Percentiles rank a stretch among this genome's conserved stretches.
phyloP scores from a whole-genome alignment of 2,888 invertebrate genomes.

The Corythucha ciliata region DNA sequence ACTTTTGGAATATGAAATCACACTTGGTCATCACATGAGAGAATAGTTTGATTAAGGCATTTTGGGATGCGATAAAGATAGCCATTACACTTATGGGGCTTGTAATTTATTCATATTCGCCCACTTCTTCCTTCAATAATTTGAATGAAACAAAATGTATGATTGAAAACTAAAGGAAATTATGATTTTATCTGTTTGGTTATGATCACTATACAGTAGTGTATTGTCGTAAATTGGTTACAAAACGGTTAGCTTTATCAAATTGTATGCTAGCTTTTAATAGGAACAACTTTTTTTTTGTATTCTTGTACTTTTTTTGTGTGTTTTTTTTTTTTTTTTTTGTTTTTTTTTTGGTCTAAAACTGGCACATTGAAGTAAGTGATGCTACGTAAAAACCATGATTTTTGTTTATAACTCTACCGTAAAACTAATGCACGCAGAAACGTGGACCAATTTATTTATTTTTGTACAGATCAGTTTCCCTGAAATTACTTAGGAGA shows the following conservation, averaged over 20 bases:
- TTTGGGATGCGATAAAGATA: too few species aligned
- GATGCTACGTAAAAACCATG: slow-evolving; percentile 16
- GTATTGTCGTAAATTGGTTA: slow-evolving; percentile 20
- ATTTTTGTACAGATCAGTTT: slow-evolving; percentile 26
- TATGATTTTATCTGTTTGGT: not conserved
- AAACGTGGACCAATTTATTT: slow-evolving; percentile 26
- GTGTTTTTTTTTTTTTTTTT: too few species aligned
- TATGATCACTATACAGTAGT: slow-evolving; percentile 5
- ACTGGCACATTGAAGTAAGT: slow-evolving; percentile 14
- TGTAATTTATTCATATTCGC: too few species aligned
- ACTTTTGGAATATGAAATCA: slow-evolving; percentile 25
- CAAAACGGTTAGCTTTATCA: slow-evolving; percentile 12
- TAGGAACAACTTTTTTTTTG: slow-evolving; percentile 22
- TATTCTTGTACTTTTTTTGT: slow-evolving; percentile 22
- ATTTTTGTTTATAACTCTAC: slow-evolving; percentile 26
- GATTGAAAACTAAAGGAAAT: not conserved
- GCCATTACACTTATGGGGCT: too few species aligned
- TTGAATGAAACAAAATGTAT: not conserved
- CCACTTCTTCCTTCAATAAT: too few species aligned
- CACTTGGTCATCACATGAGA: slow-evolving; percentile 30
- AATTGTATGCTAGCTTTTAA: slow-evolving; percentile 18
- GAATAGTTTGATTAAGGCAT: slow-evolving; percentile 19
- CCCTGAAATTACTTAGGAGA: slow-evolving; percentile 25
- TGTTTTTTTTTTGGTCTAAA: slow-evolving; percentile 15
- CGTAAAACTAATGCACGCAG: slow-evolving; percentile 26